Evolutionary conservation across 2,888 invertebrate genomes (phyloP).

Genomic region (Oegoconia quadripuncta): DNA sequence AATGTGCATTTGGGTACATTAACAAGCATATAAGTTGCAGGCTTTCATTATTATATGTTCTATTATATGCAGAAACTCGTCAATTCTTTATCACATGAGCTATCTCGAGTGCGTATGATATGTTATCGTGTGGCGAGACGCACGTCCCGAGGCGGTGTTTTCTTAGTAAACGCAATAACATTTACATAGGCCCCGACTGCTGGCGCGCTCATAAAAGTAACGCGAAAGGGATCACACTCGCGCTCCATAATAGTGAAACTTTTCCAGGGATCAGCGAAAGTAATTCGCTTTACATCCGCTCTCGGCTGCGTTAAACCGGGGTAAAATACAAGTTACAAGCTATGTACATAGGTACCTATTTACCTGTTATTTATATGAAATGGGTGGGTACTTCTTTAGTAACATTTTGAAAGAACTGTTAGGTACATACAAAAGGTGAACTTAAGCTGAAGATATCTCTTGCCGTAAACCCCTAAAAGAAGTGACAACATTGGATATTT

Average conservation of each 20-base stretch:
- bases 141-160: constrained; percentile 38
- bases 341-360: not conserved
- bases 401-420: too few species aligned
- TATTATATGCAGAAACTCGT: not conserved
- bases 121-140: constrained; percentile 7
- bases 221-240: constrained; percentile 59
- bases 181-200: constrained; percentile 64
- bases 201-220: constrained; percentile 62
- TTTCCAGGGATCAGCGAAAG: constrained; percentile 54
- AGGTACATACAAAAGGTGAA: too few species aligned
- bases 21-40: too few species aligned
- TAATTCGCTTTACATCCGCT: constrained; percentile 38
- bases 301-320: constrained; percentile 46
- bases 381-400: too few species aligned
- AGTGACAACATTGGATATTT: too few species aligned
- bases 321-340: constrained; percentile 17
- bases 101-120: constrained; percentile 1
- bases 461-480: too few species aligned
- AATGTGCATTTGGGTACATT: too few species aligned
- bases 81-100: not conserved
- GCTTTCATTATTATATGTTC: too few species aligned
- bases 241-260: constrained; percentile 58
- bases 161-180: constrained; percentile 36
- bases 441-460: too few species aligned
- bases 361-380: not conserved